Evolutionary conservation across 2,113 vertebrate genomes (phyloP).

Genomic region (Irena cyanogastra): DNA sequence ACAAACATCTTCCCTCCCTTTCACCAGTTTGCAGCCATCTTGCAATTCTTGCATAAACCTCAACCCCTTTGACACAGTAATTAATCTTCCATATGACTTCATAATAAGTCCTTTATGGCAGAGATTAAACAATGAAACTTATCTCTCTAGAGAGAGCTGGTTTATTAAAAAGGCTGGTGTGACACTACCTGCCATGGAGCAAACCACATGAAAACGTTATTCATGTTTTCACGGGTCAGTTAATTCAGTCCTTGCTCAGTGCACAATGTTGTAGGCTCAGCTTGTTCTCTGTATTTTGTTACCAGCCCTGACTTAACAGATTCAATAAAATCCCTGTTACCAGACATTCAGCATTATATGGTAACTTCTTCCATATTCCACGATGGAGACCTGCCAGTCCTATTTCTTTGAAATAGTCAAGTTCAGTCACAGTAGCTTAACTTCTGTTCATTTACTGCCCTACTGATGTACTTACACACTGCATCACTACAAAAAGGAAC

Average conservation of each 20-base stretch:
- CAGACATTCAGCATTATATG: not conserved
- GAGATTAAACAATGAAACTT: not conserved
- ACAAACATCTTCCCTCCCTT: not conserved
- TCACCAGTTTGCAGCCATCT: not conserved
- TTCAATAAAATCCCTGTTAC: not conserved
- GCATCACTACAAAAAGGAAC: not conserved
- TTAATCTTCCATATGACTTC: not conserved
- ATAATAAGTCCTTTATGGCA: not conserved
- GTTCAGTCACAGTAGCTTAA: not conserved
- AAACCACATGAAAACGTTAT: not conserved
- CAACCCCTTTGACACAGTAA: not conserved
- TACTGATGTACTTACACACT: not conserved
- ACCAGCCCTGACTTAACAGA: not conserved
- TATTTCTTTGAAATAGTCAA: not conserved
- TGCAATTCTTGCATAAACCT: not conserved
- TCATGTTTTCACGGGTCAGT: not conserved
- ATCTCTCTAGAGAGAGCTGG: not conserved
- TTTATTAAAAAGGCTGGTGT: not conserved
- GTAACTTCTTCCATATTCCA: not conserved
- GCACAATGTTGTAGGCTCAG: not conserved
- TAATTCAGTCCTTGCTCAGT: not conserved
- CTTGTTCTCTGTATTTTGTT: conserved; percentile 11
- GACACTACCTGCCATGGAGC: not conserved
- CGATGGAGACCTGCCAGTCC: not conserved
- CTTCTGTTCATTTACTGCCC: not conserved